Conservation (phyloP, 2,113 vertebrate genomes). For the cattle (Bos taurus) region ARS-UCD2.0 NC_037330.1:19313501-19314000, state of each 20-base stretch:
- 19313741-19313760: neutral
- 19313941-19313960: neutral
- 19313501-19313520: neutral
- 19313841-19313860: neutral
- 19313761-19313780: neutral
- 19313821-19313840: neutral
- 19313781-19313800: neutral
- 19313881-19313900: neutral
- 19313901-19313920: conserved; percentile 14
- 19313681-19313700: neutral
- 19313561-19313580: neutral
- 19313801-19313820: neutral
- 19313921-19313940: neutral
- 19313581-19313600: neutral
- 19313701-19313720: neutral
- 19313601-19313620: neutral
- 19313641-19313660: neutral
- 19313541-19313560: neutral
- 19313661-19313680: neutral
- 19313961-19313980: conserved; percentile 14
- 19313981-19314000: neutral
- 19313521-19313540: neutral
- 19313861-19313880: neutral
- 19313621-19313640: neutral
- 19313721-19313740: neutral